A percentile compares a stretch with the other conserved stretches of the same genome.
Conservation (phyloP, 2,888 invertebrate genomes). For the Frankliniella intonsa region DNA sequence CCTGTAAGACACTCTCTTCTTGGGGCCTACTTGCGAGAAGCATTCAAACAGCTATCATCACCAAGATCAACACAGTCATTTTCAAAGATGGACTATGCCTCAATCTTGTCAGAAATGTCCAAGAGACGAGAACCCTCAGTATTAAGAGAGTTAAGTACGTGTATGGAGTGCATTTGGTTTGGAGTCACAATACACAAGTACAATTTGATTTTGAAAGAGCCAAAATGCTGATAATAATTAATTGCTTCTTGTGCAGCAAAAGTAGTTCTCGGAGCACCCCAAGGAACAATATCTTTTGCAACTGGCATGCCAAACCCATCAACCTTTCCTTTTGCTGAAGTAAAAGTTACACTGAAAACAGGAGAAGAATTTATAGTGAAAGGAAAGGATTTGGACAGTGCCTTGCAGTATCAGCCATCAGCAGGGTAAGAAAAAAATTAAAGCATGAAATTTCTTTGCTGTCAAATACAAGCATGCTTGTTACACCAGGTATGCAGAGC, state of each 20-base stretch:
- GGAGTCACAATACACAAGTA: neutral
- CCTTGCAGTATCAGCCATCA: constrained; percentile 71
- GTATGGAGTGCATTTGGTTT: neutral
- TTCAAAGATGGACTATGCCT: constrained; percentile 47
- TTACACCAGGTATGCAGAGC: constrained; percentile 51
- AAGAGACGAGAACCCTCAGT: constrained; percentile 50
- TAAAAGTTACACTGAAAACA: constrained; percentile 56
- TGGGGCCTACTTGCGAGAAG: neutral
- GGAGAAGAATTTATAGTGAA: constrained; percentile 54
- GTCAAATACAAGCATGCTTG: neutral
- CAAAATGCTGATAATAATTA: neutral
- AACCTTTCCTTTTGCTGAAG: constrained; percentile 63
- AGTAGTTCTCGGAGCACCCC: constrained; percentile 48
- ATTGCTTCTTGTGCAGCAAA: constrained; percentile 47
- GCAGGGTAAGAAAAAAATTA: constrained; percentile 54
- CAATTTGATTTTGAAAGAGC: neutral
- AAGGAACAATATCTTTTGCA: constrained; percentile 58
- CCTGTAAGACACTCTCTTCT: neutral
- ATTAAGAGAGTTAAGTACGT: constrained; percentile 54
- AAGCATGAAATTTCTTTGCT: constrained; percentile 27
- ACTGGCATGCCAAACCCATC: constrained; percentile 71
- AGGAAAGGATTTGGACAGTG: constrained; percentile 57
- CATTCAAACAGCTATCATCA: neutral
- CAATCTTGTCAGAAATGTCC: constrained; percentile 50
- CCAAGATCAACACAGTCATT: neutral